phyloP scores from a whole-genome alignment of 2,113 vertebrate genomes.

The Jacana jacana region DNA sequence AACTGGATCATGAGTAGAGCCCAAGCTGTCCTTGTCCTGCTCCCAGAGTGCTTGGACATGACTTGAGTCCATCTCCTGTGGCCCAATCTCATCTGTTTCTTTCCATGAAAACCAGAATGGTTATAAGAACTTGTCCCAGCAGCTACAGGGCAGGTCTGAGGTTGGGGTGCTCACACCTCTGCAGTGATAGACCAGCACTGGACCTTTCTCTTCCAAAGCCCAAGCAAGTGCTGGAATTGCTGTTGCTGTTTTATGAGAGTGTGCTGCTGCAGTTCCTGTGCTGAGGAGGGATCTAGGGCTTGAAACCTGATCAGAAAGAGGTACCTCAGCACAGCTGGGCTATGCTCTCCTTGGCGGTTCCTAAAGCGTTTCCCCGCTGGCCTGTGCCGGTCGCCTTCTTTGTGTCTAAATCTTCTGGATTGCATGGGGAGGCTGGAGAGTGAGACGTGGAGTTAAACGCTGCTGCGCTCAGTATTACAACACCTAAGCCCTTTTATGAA shows the following conservation, averaged over 20 bases:
- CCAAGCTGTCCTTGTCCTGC: neutral
- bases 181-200: neutral
- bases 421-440: neutral
- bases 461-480: conserved; percentile 50
- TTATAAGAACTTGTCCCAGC: neutral
- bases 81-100: neutral
- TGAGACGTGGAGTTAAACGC: neutral
- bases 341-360: neutral
- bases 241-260: conserved; percentile 11
- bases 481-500: conserved; percentile 58
- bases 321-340: conserved; percentile 55
- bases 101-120: neutral
- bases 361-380: conserved; percentile 40
- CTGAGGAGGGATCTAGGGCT: conserved; percentile 22
- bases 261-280: neutral
- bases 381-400: conserved; percentile 22
- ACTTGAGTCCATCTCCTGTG: neutral
- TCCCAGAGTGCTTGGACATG: neutral
- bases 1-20: neutral
- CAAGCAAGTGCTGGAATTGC: neutral
- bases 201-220: neutral
- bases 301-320: conserved; percentile 49
- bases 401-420: conserved; percentile 45
- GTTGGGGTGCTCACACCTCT: neutral
- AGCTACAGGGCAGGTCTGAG: neutral